phyloP scores from a whole-genome alignment of 2,888 invertebrate species.

The Melipona beecheii region DNA sequence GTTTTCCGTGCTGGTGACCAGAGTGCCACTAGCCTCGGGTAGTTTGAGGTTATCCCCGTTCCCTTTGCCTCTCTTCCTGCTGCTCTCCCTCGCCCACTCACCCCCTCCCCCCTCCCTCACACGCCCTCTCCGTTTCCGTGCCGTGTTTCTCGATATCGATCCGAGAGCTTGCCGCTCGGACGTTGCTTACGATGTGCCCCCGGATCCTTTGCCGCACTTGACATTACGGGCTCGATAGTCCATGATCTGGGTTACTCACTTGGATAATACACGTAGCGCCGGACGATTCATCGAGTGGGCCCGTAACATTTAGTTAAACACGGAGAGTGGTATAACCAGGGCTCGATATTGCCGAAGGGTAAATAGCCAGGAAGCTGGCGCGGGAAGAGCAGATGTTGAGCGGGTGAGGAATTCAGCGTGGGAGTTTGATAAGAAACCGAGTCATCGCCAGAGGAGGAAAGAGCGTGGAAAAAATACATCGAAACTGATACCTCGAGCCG shows the following conservation, averaged over 20 bases:
- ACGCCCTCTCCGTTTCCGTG: background rate
- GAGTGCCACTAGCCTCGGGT: constrained; percentile 55
- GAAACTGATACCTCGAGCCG: background rate
- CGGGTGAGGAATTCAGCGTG: background rate
- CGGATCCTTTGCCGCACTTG: constrained; percentile 64
- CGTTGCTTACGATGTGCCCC: constrained; percentile 59
- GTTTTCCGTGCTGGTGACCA: constrained; percentile 64
- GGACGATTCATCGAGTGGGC: constrained; percentile 40
- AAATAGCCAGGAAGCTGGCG: constrained; percentile 21
- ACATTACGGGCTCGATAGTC: constrained; percentile 69
- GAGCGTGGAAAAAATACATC: constrained; percentile 4
- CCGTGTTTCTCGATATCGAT: constrained; percentile 69
- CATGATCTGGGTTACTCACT: constrained; percentile 59
- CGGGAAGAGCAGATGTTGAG: background rate
- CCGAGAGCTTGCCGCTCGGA: constrained; percentile 33
- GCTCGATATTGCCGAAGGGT: constrained; percentile 29
- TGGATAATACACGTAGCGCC: constrained; percentile 46
- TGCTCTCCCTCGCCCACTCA: no score
- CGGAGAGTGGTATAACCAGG: constrained; percentile 16
- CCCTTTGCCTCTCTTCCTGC: background rate
- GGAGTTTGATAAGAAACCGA: constrained; percentile 42
- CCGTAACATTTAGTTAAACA: constrained; percentile 46
- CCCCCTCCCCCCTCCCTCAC: background rate
- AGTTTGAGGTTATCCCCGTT: constrained; percentile 43
- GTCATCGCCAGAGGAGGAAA: constrained; percentile 9